A percentile compares a stretch with the other conserved stretches of the same genome.
Evolutionary conservation across 2,113 vertebrate genomes (phyloP).

Genomic region (Nothoprocta pentlandii): DNA sequence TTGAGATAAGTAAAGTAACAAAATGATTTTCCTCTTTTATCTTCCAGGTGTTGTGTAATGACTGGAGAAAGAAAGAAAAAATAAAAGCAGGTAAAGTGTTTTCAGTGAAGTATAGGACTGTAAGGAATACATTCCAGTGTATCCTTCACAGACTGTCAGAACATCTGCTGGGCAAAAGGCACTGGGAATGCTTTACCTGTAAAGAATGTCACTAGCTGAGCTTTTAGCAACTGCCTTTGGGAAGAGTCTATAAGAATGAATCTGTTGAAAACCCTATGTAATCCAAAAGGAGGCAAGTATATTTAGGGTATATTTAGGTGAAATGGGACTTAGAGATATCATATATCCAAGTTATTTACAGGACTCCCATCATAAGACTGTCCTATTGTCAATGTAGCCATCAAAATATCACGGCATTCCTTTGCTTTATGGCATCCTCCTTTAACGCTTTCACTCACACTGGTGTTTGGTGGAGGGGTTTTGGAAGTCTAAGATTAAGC

Average conservation of each 20-base stretch:
- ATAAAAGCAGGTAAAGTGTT: slow-evolving; percentile 9
- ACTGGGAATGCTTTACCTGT: background rate
- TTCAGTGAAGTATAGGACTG: background rate
- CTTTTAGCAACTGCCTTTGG: slow-evolving; percentile 8
- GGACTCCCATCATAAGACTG: background rate
- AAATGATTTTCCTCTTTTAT: slow-evolving; percentile 62
- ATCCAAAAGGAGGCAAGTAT: background rate
- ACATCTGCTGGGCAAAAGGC: background rate
- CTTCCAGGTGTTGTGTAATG: slow-evolving; percentile 64
- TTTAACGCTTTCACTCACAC: background rate
- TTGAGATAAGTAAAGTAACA: slow-evolving; percentile 54
- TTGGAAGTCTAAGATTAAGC: background rate
- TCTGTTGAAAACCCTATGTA: background rate
- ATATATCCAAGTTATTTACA: background rate
- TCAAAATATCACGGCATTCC: background rate
- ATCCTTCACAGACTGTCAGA: background rate
- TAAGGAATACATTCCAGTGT: background rate
- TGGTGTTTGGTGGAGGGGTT: background rate
- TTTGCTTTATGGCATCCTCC: background rate
- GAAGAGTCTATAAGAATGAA: background rate
- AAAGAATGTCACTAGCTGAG: background rate
- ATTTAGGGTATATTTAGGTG: background rate
- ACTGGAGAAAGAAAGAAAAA: background rate
- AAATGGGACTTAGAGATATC: background rate
- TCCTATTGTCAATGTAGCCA: background rate